Base-by-base conservation (phyloP, 2,888 invertebrate genomes). In the Lymantria monacha region DNA sequence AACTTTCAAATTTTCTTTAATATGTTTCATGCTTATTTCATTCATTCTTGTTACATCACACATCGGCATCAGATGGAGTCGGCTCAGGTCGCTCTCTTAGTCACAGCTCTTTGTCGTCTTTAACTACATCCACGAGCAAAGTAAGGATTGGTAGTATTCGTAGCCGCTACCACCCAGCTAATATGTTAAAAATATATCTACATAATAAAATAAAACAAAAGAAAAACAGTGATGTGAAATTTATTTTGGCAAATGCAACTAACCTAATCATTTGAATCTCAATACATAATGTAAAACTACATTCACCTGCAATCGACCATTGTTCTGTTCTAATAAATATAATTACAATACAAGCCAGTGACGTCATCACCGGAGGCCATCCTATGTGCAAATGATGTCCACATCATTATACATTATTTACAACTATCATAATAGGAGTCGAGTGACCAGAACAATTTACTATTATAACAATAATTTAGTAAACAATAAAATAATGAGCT, bases 231-330 rank as follows among this genome's bases (percentile, higher is more conserved):
- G 85, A 89, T 85, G 70, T 81, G 86, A 88, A 83, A 86, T 90
- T 89, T 90, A 89, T 89, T 90, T 90, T 90, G 89, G 90, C 88
- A 89, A 89, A 90, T 89, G 83, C 84, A 83, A 84, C 86, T 89
- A 90, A 81, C 86, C 87, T 89, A 89, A 73, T 84, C 76, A 74
- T 79, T 77, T 77, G 76, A 85, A 85, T 84, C 80, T 88, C 85
- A 83, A 83, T 86, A 85, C 74, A 81, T 81, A 72, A 78, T 81
- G 85, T 85, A 83, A 83, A 81, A 77, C 81, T 86, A 87, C 78
- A 77, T 77, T 73, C 70, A 70, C 74, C 70, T 70, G 71, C 65
- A 67, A 71, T 64, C 67, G 69, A 74, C 59, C 50, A 63, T 63
- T 60, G 53, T 74, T 71, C 76, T 76, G 54, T 73, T 22, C 79